Conservation (phyloP, 2,888 invertebrate genomes). For the Orchesellides sinensis region DNA sequence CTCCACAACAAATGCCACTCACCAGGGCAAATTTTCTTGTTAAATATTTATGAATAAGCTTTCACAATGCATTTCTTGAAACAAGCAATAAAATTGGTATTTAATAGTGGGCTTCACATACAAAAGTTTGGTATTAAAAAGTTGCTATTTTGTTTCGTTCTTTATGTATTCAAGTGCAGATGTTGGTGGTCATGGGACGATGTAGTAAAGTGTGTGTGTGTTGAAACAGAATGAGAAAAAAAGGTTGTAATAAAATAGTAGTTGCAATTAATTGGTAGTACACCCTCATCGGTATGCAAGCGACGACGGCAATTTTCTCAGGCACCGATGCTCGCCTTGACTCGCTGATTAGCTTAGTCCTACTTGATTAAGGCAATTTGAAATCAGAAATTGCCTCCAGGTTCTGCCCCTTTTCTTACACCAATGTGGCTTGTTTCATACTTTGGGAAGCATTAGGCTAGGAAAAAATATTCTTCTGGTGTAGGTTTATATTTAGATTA, state of each 20-base stretch:
- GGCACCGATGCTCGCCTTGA: constrained; percentile 69
- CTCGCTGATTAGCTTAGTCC: constrained; percentile 74
- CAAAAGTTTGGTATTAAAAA: too few species aligned
- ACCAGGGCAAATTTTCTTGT: too few species aligned
- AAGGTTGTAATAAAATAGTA: constrained; percentile 65
- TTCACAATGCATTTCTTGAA: too few species aligned
- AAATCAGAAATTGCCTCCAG: constrained; percentile 74
- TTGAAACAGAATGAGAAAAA: constrained; percentile 10
- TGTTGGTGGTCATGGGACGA: constrained; percentile 18
- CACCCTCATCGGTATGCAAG: constrained; percentile 75
- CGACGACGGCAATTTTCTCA: constrained; percentile 73
- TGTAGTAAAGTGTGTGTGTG: background rate
- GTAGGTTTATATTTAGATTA: too few species aligned
- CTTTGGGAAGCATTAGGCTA: background rate
- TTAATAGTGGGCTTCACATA: too few species aligned
- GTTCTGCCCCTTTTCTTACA: constrained; percentile 38
- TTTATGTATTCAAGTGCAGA: background rate
- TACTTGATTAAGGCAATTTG: constrained; percentile 75
- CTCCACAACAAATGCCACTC: too few species aligned
- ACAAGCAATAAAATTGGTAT: too few species aligned
- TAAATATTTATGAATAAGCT: too few species aligned
- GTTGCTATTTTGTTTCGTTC: background rate
- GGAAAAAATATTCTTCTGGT: background rate
- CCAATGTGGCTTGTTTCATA: constrained; percentile 14
- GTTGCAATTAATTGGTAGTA: constrained; percentile 73